A percentile compares a stretch with the other conserved stretches of the same genome.
phyloP scores from a whole-genome alignment of 2,797 vertebrate species.

The Gymnothorax reevesii region DNA sequence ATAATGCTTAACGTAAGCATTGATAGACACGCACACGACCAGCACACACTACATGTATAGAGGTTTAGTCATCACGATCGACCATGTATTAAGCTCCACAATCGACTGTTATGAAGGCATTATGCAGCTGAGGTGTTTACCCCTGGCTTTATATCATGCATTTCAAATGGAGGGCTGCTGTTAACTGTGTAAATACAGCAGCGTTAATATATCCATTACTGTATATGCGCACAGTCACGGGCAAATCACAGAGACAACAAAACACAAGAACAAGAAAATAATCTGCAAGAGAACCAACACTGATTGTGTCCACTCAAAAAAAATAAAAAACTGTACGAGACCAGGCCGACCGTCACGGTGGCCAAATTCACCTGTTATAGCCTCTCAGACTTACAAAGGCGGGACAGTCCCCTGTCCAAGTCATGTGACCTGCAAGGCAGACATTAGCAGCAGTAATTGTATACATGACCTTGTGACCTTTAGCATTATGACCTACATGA shows the following conservation, averaged over 20 bases:
- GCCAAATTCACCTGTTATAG: slow-evolving; percentile 76
- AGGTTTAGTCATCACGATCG: slow-evolving; percentile 8
- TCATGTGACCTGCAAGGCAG: slow-evolving; percentile 73
- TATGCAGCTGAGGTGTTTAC: slow-evolving; percentile 46
- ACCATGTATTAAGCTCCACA: slow-evolving; percentile 39
- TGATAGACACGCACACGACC: slow-evolving; percentile 30
- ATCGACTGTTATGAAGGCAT: slow-evolving; percentile 30
- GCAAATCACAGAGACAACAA: slow-evolving; percentile 52
- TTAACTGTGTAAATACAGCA: neutral
- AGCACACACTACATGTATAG: neutral
- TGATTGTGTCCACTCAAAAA: slow-evolving; percentile 51
- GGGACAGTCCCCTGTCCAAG: slow-evolving; percentile 63
- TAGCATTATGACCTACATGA: slow-evolving; percentile 3
- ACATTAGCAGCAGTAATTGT: slow-evolving; percentile 66
- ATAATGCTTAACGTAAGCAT: slow-evolving; percentile 46
- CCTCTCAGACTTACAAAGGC: slow-evolving; percentile 69
- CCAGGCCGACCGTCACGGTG: slow-evolving; percentile 58
- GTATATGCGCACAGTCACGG: slow-evolving; percentile 32
- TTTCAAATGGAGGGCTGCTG: slow-evolving; percentile 16
- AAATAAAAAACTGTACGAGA: slow-evolving; percentile 35
- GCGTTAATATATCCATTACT: slow-evolving; percentile 30
- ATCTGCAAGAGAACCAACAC: slow-evolving; percentile 59
- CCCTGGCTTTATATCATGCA: slow-evolving; percentile 54
- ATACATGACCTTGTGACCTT: slow-evolving; percentile 12
- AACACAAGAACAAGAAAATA: slow-evolving; percentile 44